Evolutionary conservation across 2,888 invertebrate genomes (phyloP).

Genomic region (Pharmacophagus antenor): DNA sequence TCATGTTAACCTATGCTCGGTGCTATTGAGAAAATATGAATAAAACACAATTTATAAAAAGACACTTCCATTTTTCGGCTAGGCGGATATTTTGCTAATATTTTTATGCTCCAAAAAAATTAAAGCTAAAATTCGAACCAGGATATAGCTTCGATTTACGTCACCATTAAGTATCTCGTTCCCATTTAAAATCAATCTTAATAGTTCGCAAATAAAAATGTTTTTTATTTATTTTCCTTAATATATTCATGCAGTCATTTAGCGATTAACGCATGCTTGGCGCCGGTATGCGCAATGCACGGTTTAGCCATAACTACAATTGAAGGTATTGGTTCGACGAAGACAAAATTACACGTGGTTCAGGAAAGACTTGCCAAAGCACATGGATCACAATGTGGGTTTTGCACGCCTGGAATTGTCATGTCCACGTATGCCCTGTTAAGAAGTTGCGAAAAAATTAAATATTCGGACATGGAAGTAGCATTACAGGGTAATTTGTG

Average conservation of each 20-base stretch:
- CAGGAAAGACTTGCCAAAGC: slow-evolving; percentile 90
- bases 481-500: slow-evolving; percentile 89
- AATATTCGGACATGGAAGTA: slow-evolving; percentile 84
- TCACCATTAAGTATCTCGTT: too few species aligned
- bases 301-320: slow-evolving; percentile 91
- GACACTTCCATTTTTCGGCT: too few species aligned
- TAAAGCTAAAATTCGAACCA: too few species aligned
- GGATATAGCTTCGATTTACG: too few species aligned
- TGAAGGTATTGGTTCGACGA: slow-evolving; percentile 91
- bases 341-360: slow-evolving; percentile 87
- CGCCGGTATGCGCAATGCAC: slow-evolving; percentile 89
- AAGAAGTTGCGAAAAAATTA: slow-evolving; percentile 72
- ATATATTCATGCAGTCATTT: slow-evolving; percentile 79
- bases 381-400: slow-evolving; percentile 94
- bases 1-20: too few species aligned
- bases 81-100: too few species aligned
- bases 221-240: slow-evolving; percentile 34
- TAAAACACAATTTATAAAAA: too few species aligned
- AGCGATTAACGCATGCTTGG: slow-evolving; percentile 90
- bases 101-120: too few species aligned
- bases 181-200: background rate
- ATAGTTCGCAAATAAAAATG: too few species aligned
- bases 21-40: too few species aligned
- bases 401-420: slow-evolving; percentile 93
- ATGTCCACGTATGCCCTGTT: slow-evolving; percentile 95